Evolutionary conservation across 2,888 invertebrate species (phyloP), one percentile per base, ranked within the genome.

Genomic region (Cantharis nigra): DNA sequence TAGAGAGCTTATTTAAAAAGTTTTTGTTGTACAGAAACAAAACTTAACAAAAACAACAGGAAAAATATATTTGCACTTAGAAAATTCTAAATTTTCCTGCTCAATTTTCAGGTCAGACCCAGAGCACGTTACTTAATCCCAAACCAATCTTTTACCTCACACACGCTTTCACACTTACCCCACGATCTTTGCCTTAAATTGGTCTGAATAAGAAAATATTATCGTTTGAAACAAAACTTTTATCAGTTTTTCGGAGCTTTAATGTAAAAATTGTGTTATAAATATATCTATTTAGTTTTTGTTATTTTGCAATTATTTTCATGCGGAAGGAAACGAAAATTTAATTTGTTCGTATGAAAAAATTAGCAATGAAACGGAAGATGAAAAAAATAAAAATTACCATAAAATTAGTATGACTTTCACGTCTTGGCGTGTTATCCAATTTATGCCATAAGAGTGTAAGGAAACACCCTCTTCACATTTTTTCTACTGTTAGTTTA

Each of bases 71-170:
- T 7, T n/a, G 49, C 49, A 74, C 76, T 76, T 71, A 71, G 71
- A 75, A 76, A 75, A 76, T 71, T 70, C 70, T 71, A 72, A 78
- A 72, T 69, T 76, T 75, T 75, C 76, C 79, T 74, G 77, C 70
- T 79, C 79, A 79, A 79, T 79, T 79, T 67, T 78, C 79, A 78
- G 76, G 79, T 76, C 75, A 74, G 79, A 77, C 79, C 74, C 79
- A 72, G 69, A 77, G 79, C 86, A 85, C 87, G 85, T 87, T 87
- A 85, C 87, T 87, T 88, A 88, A 88, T 89, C 88, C 88, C 88
- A 87, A 88, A 87, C 88, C 88, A 89, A 89, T 88, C 88, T 88
- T 88, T 89, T 88, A 88, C 86, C 88, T 87, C 83, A 84, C 87
- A 87, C 88, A 88, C 88, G 88, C 86, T 87, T 87, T 87, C 87